Percentiles rank a stretch among this genome's conserved stretches.
phyloP scores from a whole-genome alignment of 2,888 invertebrate genomes.

The Heliconius hortense region DNA sequence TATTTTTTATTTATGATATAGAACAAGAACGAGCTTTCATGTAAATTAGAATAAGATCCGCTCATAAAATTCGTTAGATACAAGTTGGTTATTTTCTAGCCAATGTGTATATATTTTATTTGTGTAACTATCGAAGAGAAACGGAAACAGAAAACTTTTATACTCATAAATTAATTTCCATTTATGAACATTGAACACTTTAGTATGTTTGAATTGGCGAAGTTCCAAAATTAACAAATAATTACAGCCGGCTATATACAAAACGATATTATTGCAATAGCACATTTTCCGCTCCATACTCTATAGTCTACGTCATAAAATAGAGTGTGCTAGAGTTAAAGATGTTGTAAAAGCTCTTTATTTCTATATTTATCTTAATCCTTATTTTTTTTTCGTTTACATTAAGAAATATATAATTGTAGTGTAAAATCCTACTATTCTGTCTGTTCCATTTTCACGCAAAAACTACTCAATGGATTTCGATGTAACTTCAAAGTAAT shows the following conservation, averaged over 20 bases:
- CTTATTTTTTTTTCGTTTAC: neutral
- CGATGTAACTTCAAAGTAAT: no score
- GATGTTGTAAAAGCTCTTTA: conserved; percentile 16
- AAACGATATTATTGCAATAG: conserved; percentile 24
- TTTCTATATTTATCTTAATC: conserved; percentile 1
- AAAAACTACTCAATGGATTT: no score
- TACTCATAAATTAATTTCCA: conserved; percentile 9
- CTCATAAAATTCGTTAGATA: neutral
- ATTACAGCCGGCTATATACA: conserved; percentile 14
- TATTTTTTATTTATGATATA: neutral
- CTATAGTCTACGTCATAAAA: conserved; percentile 14
- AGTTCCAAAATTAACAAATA: conserved; percentile 29
- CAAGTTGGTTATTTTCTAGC: neutral
- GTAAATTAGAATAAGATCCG: neutral
- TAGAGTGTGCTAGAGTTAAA: conserved; percentile 13
- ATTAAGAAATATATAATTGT: neutral
- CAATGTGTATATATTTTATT: neutral
- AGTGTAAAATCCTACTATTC: neutral
- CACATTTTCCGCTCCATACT: neutral
- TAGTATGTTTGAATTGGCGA: conserved; percentile 5
- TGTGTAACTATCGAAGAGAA: neutral
- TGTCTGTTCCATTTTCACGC: no score
- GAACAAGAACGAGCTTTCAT: neutral
- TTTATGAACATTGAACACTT: conserved; percentile 24
- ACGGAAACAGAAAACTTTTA: neutral